Base-by-base conservation (phyloP, 2,888 invertebrate genomes). In the Malacosoma neustria region DNA sequence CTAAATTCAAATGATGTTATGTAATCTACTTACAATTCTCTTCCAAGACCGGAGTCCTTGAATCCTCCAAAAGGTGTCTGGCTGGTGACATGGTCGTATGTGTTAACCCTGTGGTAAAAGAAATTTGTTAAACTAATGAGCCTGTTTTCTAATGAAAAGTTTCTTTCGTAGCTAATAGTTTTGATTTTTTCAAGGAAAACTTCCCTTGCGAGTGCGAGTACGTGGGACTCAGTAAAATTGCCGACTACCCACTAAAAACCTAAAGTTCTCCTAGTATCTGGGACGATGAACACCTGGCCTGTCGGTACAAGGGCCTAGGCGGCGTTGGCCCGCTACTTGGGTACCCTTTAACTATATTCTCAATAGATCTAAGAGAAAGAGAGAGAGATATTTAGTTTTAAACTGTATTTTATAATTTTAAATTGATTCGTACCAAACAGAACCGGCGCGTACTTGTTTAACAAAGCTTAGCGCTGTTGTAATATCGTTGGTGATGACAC, bases 11-110 rank as follows among this genome's bases (percentile, higher is more conserved):
- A n/a, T n/a, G n/a, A n/a, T n/a, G n/a, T n/a, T n/a, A n/a, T n/a
- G n/a, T n/a, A n/a, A n/a, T n/a, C 35, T 48, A 75, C 87, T 84
- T 70, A 89, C 87, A 91, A 61, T 75, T 96, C 96, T 54, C 95
- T 89, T 9, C 96, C 96, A 45, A 93, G 87, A 36, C 96, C 96
- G 12, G 95, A 95, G 53, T 92, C 89, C 63, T 96, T 96, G 70
- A 89, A 96, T 32, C 96, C 96, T 13, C 96, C 96, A 63, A 96
- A 96, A 2, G 96, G 96, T 35, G 93, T 91, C 69, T 95, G 95
- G 29, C 91, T 88, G 5, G 89, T 84, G 1, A 91, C 86, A 43
- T 89, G 87, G 53, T 92, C 90, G 54, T 91, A 94, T 34, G 91
- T 91, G 61, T 94, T 94, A 0, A 94, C 84, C 93, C 92, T 93